phyloP scores from a whole-genome alignment of 2,888 invertebrate genomes.

The Antheraea assamensis region DNA sequence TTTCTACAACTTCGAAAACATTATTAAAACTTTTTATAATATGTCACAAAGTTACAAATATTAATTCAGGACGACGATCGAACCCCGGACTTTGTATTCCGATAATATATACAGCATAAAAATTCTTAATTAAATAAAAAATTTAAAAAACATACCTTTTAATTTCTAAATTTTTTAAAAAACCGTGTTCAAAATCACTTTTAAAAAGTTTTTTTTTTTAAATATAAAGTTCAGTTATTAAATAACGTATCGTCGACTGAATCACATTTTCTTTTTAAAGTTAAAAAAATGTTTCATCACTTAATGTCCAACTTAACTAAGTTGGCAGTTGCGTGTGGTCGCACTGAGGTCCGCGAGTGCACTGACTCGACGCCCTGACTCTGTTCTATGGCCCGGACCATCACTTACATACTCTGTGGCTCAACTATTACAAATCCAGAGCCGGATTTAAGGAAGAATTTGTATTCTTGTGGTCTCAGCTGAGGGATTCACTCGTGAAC shows the following conservation, averaged over 20 bases:
- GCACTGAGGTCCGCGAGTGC: conserved; percentile 32
- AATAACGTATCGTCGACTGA: conserved; percentile 62
- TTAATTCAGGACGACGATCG: not conserved
- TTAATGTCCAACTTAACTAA: conserved; percentile 34
- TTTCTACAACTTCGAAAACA: not conserved
- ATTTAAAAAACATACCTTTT: conserved; percentile 43
- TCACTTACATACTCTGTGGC: conserved; percentile 18
- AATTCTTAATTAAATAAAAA: conserved; percentile 10
- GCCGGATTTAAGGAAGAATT: conserved; percentile 31
- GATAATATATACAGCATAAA: not conserved
- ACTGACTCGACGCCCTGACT: conserved; percentile 32
- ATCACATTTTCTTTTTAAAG: conserved; percentile 73
- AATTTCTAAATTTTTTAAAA: conserved; percentile 46
- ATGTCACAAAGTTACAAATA: not conserved
- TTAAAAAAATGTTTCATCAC: conserved; percentile 74
- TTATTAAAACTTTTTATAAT: not conserved
- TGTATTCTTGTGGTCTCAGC: not conserved
- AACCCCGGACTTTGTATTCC: not conserved
- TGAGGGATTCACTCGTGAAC: too few species aligned
- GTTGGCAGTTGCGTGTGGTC: conserved; percentile 37
- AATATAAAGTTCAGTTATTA: conserved; percentile 36
- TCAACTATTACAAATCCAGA: conserved; percentile 46
- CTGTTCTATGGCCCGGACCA: conserved; percentile 22
- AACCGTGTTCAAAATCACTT: conserved; percentile 40
- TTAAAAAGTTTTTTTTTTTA: conserved; percentile 38